Percentiles rank a stretch among this genome's conserved stretches.
phyloP scores from a whole-genome alignment of 37 sponge, comb jelly and placozoan genomes.

The Ephydatia muelleri region DNA sequence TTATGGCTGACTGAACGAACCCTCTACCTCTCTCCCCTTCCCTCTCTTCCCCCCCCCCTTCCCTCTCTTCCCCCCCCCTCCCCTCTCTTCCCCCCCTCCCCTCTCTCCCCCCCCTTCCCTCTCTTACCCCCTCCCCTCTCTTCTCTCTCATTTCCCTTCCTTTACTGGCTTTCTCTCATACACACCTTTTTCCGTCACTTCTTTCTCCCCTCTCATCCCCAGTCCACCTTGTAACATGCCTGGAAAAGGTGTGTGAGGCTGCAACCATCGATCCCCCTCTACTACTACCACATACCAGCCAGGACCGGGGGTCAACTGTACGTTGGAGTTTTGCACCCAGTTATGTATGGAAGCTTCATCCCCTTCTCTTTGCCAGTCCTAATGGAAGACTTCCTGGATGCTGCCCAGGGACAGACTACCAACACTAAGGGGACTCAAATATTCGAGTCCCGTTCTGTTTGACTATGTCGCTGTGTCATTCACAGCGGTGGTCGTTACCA shows the following conservation, averaged over 20 bases:
- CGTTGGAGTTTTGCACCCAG: neutral
- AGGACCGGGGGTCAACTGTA: too few species aligned
- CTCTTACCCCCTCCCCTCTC: too few species aligned
- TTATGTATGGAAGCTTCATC: too few species aligned
- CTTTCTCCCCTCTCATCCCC: too few species aligned
- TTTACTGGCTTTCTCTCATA: too few species aligned
- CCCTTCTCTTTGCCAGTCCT: slow-evolving; percentile 26
- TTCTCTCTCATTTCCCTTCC: too few species aligned
- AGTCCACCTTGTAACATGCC: slow-evolving; percentile 67
- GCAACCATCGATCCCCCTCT: slow-evolving; percentile 68
- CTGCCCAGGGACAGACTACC: slow-evolving; percentile 45
- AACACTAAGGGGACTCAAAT: slow-evolving; percentile 71
- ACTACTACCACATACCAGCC: slow-evolving; percentile 76
- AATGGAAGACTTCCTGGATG: slow-evolving; percentile 70
- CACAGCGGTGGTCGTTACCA: slow-evolving; percentile 45
- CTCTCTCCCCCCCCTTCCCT: too few species aligned
- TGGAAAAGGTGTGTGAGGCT: slow-evolving; percentile 58
- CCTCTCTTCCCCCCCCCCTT: neutral
- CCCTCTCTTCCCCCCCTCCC: too few species aligned
- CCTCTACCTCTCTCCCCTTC: neutral
- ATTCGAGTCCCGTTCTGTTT: slow-evolving; percentile 34
- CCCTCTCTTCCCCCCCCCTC: too few species aligned
- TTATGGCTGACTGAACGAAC: neutral
- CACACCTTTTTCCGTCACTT: too few species aligned
- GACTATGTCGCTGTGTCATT: slow-evolving; percentile 55